phyloP scores from a whole-genome alignment of 2,888 invertebrate genomes.

The Conops quadrifasciatus region DNA sequence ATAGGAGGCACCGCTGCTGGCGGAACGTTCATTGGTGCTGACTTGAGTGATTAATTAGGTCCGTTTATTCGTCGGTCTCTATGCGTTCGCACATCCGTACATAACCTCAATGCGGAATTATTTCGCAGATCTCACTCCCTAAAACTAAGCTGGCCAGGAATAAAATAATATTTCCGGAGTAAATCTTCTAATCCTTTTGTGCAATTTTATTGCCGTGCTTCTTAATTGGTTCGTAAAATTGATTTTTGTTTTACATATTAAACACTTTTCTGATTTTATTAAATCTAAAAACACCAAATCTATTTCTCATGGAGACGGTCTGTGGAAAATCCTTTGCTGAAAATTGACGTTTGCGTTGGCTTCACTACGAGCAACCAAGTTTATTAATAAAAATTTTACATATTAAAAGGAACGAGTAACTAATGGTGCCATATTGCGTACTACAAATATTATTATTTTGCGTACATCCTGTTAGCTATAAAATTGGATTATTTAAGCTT shows the following conservation, averaged over 20 bases:
- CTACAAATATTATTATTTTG: no score
- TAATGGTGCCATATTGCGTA: neutral
- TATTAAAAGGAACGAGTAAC: neutral
- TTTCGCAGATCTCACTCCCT: slow-evolving; percentile 9
- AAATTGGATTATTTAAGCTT: no score
- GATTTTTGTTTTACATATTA: slow-evolving; percentile 22
- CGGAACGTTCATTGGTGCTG: slow-evolving; percentile 62
- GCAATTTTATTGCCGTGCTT: slow-evolving; percentile 15
- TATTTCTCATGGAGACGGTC: slow-evolving; percentile 17
- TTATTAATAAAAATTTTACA: no score
- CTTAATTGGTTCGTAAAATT: neutral
- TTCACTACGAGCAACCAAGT: slow-evolving; percentile 8
- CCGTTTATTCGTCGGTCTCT: slow-evolving; percentile 16
- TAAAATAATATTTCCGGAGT: no score
- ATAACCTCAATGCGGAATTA: slow-evolving; percentile 42
- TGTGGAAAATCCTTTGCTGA: slow-evolving; percentile 4
- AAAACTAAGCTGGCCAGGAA: neutral
- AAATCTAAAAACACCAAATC: slow-evolving; percentile 22
- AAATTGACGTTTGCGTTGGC: slow-evolving; percentile 29
- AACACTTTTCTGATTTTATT: slow-evolving; percentile 22
- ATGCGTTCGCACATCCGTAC: slow-evolving; percentile 23
- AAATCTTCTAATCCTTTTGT: neutral
- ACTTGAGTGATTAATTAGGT: slow-evolving; percentile 4
- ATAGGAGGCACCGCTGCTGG: slow-evolving; percentile 61
- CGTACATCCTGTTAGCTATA: no score